Base-by-base conservation (phyloP, 2,888 invertebrate genomes). In the Salpingus planirostris region DNA sequence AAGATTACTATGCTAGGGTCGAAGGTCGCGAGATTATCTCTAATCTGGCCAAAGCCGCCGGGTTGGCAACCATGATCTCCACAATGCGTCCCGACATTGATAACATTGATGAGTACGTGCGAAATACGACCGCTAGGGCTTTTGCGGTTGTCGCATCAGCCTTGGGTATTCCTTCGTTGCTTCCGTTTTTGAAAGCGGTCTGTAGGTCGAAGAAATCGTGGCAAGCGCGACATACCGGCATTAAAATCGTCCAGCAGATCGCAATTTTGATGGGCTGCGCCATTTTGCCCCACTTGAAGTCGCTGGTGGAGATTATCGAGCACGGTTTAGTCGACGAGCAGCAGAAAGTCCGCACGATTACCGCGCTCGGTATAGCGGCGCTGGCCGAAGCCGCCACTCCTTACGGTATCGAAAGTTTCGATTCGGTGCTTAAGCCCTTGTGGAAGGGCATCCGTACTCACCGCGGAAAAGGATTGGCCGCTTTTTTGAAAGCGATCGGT, bases 81-180 rank as follows among this genome's bases (percentile, higher is more conserved):
- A 98, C 98, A 0, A 98, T 98, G 98, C 75, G 98, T 60, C 98
- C 98, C 0, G 98, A 98, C 69, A 99, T 99, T 53, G 98, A 98
- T 67, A 98, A 98, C 62, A 96, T 96, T 53, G 97, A 97, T 65
- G 96, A 97, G 67, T 98, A 99, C 59, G 98, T 99, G 21, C 78
- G 98, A 59, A 99, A 99, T 65, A 99, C 98, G 0, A 99, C 98
- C 0, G 98, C 98, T 3, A 76, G 98, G 54, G 98, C 98, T 1
- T 99, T 99, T 65, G 98, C 98, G n/a, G 98, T 99, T 1, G 98
- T 98, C 1, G 98, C 98, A 2, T 98, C 97, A 2, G 97, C 98
- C 33, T 71, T 99, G 40, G 98, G 95, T 47, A 99, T 98, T 50
- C 98, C 98, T 4, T 95, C 96, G 0, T 69, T 98, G 4, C 66